A percentile compares a stretch with the other conserved stretches of the same genome.
These are phyloP conservation scores for Drosophila santomea DNA, from an alignment of 1,140 invertebrate genomes.

Conservation along the genomic window DNA sequence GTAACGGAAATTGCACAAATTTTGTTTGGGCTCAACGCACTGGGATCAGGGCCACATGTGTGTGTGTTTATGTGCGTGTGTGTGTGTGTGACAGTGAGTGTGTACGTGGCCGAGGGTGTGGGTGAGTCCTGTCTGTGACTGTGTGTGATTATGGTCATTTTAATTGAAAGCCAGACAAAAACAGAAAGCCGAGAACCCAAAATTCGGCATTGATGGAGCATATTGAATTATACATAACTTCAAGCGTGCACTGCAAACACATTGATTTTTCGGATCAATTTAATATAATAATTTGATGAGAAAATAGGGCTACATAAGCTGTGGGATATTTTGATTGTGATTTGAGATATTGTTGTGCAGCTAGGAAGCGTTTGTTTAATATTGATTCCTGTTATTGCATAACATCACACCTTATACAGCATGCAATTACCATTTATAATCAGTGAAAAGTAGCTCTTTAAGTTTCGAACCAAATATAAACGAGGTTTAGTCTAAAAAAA, in stretches of 20 bases:
- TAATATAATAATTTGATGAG: too few relatives aligned
- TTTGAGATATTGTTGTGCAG: too few relatives aligned
- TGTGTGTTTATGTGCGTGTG: background rate
- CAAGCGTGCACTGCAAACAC: slow-evolving; percentile 22
- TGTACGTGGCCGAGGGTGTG: slow-evolving; percentile 4
- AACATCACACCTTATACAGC: too few relatives aligned
- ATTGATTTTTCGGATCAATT: background rate
- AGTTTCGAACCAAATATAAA: too few relatives aligned
- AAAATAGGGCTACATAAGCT: too few relatives aligned
- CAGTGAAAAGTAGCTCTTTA: too few relatives aligned
- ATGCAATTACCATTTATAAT: too few relatives aligned
- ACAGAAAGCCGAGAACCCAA: slow-evolving; percentile 26
- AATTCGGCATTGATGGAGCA: slow-evolving; percentile 73
- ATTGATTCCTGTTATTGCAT: too few relatives aligned
- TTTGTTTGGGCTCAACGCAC: slow-evolving; percentile 47
- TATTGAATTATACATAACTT: slow-evolving; percentile 71
- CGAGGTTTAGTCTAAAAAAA: too few relatives aligned
- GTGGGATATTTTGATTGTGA: too few relatives aligned
- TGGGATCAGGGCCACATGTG: slow-evolving; percentile 29
- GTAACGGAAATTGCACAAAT: slow-evolving; percentile 81
- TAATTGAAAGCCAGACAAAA: slow-evolving; percentile 79
- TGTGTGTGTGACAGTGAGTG: slow-evolving; percentile 5
- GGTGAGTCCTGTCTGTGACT: slow-evolving; percentile 14
- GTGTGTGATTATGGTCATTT: slow-evolving; percentile 62
- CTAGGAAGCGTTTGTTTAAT: background rate